phyloP scores from a whole-genome alignment of 2,888 invertebrate genomes.

The Eucriotettix oculatus region DNA sequence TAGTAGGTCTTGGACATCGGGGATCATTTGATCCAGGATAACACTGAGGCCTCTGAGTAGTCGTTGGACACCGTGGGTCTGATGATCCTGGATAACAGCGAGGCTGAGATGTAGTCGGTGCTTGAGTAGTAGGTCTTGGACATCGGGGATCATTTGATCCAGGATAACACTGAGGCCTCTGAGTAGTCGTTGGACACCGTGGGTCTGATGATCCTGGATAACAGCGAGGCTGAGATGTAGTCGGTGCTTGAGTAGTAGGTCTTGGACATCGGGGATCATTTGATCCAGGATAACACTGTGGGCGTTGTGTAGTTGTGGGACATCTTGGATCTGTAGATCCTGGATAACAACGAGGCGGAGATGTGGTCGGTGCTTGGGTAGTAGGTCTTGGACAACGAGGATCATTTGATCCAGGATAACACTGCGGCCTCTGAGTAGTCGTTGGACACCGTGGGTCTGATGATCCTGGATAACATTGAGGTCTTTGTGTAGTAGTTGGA shows the following conservation, averaged over 20 bases:
- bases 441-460: constrained; percentile 20
- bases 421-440: background rate
- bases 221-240: background rate
- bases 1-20: constrained; percentile 14
- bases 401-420: constrained; percentile 12
- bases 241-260: background rate
- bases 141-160: constrained; percentile 14
- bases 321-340: constrained; percentile 14
- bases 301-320: constrained; percentile 14
- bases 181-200: background rate
- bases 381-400: constrained; percentile 12
- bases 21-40: constrained; percentile 12
- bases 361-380: constrained; percentile 18
- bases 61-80: constrained; percentile 13
- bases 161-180: background rate
- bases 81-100: constrained; percentile 10
- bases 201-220: background rate
- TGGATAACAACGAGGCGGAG: constrained; percentile 7
- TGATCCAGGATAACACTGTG: background rate
- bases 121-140: constrained; percentile 3
- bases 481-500: constrained; percentile 9
- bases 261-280: background rate
- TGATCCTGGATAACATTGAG: constrained; percentile 19
- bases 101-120: constrained; percentile 11
- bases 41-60: constrained; percentile 1